Evolutionary conservation across 2,113 vertebrate genomes (phyloP), one percentile per base, ranked within the genome.

Genomic region (Montifringilla adamsi): DNA sequence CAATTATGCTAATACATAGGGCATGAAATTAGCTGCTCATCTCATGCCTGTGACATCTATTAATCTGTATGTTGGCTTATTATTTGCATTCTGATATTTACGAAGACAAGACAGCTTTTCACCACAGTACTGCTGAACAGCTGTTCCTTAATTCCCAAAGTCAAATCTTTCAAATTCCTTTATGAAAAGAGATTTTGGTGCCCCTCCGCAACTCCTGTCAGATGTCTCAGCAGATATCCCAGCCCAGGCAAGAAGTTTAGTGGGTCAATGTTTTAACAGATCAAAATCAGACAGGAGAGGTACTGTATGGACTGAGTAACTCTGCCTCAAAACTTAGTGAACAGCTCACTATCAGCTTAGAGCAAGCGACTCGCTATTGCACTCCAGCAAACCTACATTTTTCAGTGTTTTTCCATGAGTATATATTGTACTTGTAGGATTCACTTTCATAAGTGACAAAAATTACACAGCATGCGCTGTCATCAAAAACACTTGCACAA

Each of bases 11-110:
- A 84, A 90, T 70, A 81, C 6, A 6, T 31, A 90, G 49, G 56
- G 68, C 83, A 90, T 92, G 59, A 86, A 95, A 92, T 94, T 63
- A 90, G 89, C 52, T 87, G 53, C 49, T 95, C 68, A 47, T 90
- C 84, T 92, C 84, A 84, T 67, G 68, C 55, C 60, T 86, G 44
- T 75, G 73, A 95, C 73, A 78, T 49, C 74, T 79, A 87, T 87
- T 94, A 91, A 81, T 92, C 84, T 73, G 31, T 82, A 75, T 37
- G 55, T 74, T 93, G 46, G 64, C n/a, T 93, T 77, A 88, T 88
- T 77, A 74, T 39, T 94, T 3, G 0, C 55, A 74, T 77, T 80
- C 30, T 80, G 50, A 66, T 66, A 19, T 66, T 94, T 69, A 66
- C 6, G 7, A 90, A 79, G 85, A 41, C 35, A 83, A 62, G 66